Percentiles rank a stretch among this genome's conserved stretches.
phyloP scores from a whole-genome alignment of 2,113 vertebrate genomes.

The Corythoichthys haematopterus region DNA sequence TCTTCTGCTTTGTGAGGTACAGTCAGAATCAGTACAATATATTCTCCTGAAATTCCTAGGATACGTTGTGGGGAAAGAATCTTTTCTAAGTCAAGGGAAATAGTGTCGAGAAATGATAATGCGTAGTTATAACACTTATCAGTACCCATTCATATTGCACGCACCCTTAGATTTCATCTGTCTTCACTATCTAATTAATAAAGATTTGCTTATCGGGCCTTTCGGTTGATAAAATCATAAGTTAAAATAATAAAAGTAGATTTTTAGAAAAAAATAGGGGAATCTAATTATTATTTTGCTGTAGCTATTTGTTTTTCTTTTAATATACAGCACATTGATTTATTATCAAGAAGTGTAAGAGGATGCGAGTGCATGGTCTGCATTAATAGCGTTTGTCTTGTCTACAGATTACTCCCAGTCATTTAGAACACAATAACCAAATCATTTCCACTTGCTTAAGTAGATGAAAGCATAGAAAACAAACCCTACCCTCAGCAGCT shows the following conservation, averaged over 20 bases:
- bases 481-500: not conserved
- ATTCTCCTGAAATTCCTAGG: not conserved
- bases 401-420: not conserved
- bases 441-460: not conserved
- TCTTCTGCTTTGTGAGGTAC: slow-evolving; percentile 94
- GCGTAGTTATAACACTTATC: not conserved
- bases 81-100: slow-evolving; percentile 12
- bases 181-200: slow-evolving; percentile 17
- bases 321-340: no score
- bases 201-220: slow-evolving; percentile 9
- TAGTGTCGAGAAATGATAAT: not conserved
- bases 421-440: not conserved
- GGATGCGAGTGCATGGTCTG: not conserved
- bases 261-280: no score
- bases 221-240: slow-evolving; percentile 25
- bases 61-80: slow-evolving; percentile 2
- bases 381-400: not conserved
- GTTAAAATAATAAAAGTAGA: slow-evolving; percentile 5
- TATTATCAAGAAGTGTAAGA: not conserved
- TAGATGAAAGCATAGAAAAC: slow-evolving; percentile 1
- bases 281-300: not conserved
- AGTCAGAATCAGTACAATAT: not conserved
- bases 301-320: not conserved
- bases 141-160: slow-evolving; percentile 8
- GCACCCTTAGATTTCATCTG: slow-evolving; percentile 6